These are phyloP conservation scores for Minunthozetes semirufus DNA, from an alignment of 2,888 invertebrate species.

Conservation along the genomic window DNA sequence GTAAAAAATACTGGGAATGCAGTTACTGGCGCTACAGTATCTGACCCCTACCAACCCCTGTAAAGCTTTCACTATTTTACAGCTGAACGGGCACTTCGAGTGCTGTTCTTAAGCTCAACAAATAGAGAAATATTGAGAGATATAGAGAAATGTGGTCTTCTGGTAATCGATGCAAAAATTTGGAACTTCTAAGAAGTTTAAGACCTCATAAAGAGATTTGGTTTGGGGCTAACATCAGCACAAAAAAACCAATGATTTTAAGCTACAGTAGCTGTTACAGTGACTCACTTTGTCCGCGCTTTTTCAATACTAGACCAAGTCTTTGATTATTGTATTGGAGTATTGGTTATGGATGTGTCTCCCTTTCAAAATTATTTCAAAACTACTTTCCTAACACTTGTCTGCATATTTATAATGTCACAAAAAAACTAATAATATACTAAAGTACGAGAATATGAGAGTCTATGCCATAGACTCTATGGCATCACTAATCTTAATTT, in stretches of 20 bases:
- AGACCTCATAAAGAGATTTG: constrained; percentile 5
- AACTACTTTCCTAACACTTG: too few relatives aligned
- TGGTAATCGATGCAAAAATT: background rate
- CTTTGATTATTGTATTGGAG: background rate
- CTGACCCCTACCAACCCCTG: background rate
- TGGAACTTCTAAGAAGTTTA: background rate
- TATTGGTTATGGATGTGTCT: too few relatives aligned
- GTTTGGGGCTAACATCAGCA: background rate
- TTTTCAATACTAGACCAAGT: background rate
- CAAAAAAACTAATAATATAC: too few relatives aligned
- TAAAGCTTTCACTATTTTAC: background rate
- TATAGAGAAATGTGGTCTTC: constrained; percentile 9
- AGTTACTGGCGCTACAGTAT: background rate
- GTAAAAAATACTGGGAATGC: background rate
- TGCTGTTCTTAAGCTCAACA: background rate
- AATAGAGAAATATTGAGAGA: background rate
- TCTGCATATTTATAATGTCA: too few relatives aligned
- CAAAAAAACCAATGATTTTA: background rate
- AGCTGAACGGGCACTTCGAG: background rate
- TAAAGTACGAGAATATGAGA: too few relatives aligned
- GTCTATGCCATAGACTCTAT: too few relatives aligned
- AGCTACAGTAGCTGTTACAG: background rate
- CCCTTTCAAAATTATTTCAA: too few relatives aligned
- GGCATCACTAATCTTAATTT: too few relatives aligned
- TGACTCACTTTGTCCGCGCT: background rate